Conservation (phyloP, 2,797 vertebrate genomes). For the Gallinago nigripennis region DNA sequence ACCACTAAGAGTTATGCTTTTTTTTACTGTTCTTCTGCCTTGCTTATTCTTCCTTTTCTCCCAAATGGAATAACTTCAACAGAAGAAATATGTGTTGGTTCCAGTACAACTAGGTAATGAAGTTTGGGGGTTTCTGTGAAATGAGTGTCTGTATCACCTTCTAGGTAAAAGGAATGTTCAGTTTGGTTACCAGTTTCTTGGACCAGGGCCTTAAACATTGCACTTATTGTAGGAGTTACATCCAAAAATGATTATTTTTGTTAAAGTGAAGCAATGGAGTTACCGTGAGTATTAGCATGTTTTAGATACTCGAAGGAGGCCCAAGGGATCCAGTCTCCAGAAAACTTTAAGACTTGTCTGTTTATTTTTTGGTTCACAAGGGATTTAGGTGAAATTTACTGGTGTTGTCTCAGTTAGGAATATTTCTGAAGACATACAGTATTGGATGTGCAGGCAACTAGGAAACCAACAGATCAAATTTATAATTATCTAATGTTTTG, state of each 20-base stretch:
- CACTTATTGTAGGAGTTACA: neutral
- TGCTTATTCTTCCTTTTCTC: neutral
- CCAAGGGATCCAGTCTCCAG: neutral
- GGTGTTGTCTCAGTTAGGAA: neutral
- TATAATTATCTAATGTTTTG: neutral
- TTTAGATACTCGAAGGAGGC: neutral
- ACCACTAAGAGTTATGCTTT: neutral
- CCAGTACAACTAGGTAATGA: neutral
- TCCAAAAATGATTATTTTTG: neutral
- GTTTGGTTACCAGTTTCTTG: neutral
- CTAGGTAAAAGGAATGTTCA: neutral
- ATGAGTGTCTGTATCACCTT: neutral
- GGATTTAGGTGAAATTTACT: neutral
- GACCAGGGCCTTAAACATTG: neutral
- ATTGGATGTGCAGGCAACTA: neutral
- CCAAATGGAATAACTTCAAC: neutral
- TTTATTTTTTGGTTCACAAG: neutral
- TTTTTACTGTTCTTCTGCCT: neutral
- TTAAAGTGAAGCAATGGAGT: neutral
- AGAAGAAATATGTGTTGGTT: neutral
- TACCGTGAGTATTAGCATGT: neutral
- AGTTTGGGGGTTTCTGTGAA: neutral
- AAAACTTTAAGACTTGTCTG: neutral
- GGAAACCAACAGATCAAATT: neutral
- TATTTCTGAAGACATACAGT: neutral